phyloP scores from a whole-genome alignment of 1,140 invertebrate genomes.

The Rhizoglyphus robini region DNA sequence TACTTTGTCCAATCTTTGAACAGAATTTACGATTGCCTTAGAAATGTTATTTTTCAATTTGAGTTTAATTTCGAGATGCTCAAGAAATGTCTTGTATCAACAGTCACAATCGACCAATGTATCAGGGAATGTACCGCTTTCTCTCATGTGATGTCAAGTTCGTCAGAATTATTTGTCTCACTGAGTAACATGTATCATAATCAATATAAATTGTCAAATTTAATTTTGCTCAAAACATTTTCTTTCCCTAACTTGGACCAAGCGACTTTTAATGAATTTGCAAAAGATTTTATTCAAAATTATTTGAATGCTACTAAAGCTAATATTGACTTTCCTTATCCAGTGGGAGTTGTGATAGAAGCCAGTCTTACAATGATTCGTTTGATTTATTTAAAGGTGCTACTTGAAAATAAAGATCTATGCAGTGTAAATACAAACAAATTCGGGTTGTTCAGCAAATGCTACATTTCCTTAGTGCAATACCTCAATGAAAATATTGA shows the following conservation, averaged over 20 bases:
- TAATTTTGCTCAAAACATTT: not conserved
- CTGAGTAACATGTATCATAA: too few relatives aligned
- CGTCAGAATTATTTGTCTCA: not conserved
- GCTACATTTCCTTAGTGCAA: too few relatives aligned
- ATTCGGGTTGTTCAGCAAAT: too few relatives aligned
- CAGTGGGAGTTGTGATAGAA: not conserved
- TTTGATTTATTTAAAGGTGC: not conserved
- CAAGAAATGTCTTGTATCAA: too few relatives aligned
- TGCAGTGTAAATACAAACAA: too few relatives aligned
- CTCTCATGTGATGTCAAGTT: not conserved
- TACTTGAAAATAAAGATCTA: too few relatives aligned
- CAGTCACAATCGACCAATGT: not conserved
- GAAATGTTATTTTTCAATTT: not conserved
- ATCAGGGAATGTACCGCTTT: not conserved
- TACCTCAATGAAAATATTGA: not conserved
- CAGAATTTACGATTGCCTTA: not conserved
- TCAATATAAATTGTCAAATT: not conserved
- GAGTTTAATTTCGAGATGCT: not conserved
- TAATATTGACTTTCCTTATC: not conserved
- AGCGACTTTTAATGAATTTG: not conserved
- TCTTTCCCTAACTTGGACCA: not conserved
- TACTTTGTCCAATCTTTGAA: not conserved
- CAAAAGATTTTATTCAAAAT: not conserved
- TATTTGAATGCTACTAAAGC: not conserved
- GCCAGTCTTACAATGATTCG: not conserved